A percentile compares a stretch with the other conserved stretches of the same genome.
These are phyloP conservation scores for Drosophila gaucha DNA, from an alignment of 2,888 invertebrate species.

Conservation along the genomic window DNA sequence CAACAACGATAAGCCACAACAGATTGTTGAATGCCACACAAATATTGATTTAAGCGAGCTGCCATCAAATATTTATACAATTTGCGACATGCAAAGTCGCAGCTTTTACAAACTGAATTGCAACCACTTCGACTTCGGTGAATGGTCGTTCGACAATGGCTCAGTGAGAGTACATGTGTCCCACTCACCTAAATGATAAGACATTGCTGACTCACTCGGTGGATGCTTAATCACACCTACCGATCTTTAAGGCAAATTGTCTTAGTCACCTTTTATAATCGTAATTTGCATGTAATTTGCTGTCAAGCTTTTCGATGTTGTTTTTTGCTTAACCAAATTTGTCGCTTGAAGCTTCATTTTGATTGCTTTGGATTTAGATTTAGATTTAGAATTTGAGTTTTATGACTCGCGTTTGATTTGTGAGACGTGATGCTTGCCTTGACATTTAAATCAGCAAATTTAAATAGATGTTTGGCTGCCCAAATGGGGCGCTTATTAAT, in stretches of 20 bases:
- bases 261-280: slow-evolving; percentile 37
- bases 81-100: slow-evolving; percentile 29
- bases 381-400: slow-evolving; percentile 7
- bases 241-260: slow-evolving; percentile 5
- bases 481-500: slow-evolving; percentile 44
- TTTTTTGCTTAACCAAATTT: slow-evolving; percentile 39
- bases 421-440: slow-evolving; percentile 47
- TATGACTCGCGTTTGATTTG: slow-evolving; percentile 42
- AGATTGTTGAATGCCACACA: slow-evolving; percentile 55
- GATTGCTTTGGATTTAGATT: slow-evolving; percentile 27
- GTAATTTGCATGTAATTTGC: slow-evolving; percentile 49
- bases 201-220: slow-evolving; percentile 25
- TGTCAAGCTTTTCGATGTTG: slow-evolving; percentile 6
- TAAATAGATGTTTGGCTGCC: slow-evolving; percentile 11
- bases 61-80: slow-evolving; percentile 35
- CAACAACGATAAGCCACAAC: slow-evolving; percentile 35
- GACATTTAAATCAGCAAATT: slow-evolving; percentile 31
- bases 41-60: slow-evolving; percentile 14
- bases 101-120: slow-evolving; percentile 14
- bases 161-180: background rate
- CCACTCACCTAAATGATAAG: slow-evolving; percentile 9
- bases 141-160: background rate
- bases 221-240: background rate
- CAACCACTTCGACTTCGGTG: slow-evolving; percentile 8
- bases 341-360: slow-evolving; percentile 50